phyloP scores from a whole-genome alignment of 2,797 vertebrate genomes.

The Sebastes umbrosus region DNA sequence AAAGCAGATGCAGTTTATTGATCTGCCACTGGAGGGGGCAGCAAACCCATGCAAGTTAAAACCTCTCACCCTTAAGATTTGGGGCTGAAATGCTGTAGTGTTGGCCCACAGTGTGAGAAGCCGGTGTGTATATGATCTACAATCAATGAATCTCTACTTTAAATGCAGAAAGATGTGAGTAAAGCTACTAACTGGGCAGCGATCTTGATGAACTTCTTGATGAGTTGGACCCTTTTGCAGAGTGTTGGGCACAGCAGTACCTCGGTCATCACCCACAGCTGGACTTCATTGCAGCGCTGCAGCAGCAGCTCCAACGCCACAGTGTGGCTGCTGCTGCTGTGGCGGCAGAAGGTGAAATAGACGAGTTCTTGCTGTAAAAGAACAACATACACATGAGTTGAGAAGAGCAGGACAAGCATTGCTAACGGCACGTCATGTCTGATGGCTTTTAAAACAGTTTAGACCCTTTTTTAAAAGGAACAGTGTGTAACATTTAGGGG shows the following conservation, averaged over 20 bases:
- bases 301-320: constrained; percentile 91
- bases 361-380: constrained; percentile 94
- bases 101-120: neutral
- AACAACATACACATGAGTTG: neutral
- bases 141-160: neutral
- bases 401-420: neutral
- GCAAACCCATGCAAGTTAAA: neutral
- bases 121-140: neutral
- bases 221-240: constrained; percentile 95
- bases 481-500: too few relatives aligned
- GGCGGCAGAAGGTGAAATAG: constrained; percentile 94
- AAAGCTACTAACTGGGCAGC: constrained; percentile 91
- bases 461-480: too few relatives aligned
- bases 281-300: constrained; percentile 95
- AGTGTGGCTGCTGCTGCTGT: constrained; percentile 85
- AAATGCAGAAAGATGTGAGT: neutral
- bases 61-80: neutral
- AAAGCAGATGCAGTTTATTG: constrained; percentile 21
- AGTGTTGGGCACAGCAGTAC: constrained; percentile 91
- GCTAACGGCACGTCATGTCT: neutral
- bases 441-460: neutral
- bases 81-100: neutral
- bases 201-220: constrained; percentile 99
- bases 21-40: constrained; percentile 60
- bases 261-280: constrained; percentile 97